Percentiles rank a stretch among this genome's conserved stretches.
Evolutionary conservation across 2,888 invertebrate species (phyloP).

Genomic region (Noctua comes): DNA sequence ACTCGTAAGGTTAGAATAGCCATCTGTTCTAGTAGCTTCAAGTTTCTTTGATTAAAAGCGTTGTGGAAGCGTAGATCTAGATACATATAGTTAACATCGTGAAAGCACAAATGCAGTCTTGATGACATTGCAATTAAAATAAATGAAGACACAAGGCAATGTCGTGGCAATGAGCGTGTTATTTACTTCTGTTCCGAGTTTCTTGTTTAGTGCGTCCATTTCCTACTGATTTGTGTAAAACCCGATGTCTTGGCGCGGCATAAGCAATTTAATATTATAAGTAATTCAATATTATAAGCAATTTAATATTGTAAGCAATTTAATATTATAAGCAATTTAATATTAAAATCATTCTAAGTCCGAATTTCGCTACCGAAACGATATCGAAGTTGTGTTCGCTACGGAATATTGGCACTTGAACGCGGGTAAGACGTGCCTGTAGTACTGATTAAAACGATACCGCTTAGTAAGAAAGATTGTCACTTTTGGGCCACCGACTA

Average conservation of each 20-base stretch:
- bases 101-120: slow-evolving; percentile 1
- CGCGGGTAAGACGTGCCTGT: background rate
- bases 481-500: no score
- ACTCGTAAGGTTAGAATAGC: background rate
- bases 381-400: background rate
- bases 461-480: no score
- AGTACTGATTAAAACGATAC: no score
- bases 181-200: background rate
- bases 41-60: background rate
- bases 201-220: slow-evolving; percentile 1
- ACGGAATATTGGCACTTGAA: background rate
- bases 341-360: background rate
- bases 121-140: slow-evolving; percentile 23
- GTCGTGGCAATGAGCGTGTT: background rate
- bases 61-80: background rate
- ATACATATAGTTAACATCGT: background rate
- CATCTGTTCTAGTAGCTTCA: background rate
- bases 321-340: background rate
- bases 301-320: background rate
- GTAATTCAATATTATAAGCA: no score
- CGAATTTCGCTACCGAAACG: background rate
- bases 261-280: background rate
- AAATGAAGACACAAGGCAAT: background rate
- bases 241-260: background rate
- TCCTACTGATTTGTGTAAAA: background rate